Percentiles rank a stretch among this genome's conserved stretches.
These are phyloP conservation scores for Hedya salicella DNA, from an alignment of 2,888 invertebrate genomes.

Conservation along the genomic window DNA sequence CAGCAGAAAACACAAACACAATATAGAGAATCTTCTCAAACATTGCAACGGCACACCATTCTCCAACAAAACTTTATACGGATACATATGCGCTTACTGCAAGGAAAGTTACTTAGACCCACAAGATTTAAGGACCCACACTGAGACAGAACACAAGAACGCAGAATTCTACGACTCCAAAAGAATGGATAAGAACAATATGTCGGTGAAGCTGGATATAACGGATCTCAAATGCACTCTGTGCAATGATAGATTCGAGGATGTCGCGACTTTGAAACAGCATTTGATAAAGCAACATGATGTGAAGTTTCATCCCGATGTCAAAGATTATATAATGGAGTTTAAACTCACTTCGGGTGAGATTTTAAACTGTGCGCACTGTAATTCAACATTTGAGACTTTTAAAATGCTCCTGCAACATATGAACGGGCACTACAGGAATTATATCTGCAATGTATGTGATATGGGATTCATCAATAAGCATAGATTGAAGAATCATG, in stretches of 20 bases:
- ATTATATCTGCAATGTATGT: conserved; percentile 73
- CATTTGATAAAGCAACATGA: conserved; percentile 67
- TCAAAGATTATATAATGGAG: conserved; percentile 70
- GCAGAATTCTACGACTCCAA: conserved; percentile 60
- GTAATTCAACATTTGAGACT: conserved; percentile 70
- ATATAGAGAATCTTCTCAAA: conserved; percentile 68
- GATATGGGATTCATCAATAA: conserved; percentile 74
- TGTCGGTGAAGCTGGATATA: conserved; percentile 75
- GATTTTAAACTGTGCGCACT: conserved; percentile 68
- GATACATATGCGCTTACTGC: conserved; percentile 71
- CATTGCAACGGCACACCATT: conserved; percentile 77
- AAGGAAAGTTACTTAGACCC: conserved; percentile 60
- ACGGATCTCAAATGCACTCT: conserved; percentile 68
- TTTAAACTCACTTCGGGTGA: conserved; percentile 67
- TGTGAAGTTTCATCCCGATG: conserved; percentile 67
- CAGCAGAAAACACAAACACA: conserved; percentile 64
- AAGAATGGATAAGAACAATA: conserved; percentile 65
- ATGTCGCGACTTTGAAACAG: conserved; percentile 61
- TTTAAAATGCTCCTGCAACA: conserved; percentile 76
- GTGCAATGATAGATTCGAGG: conserved; percentile 56
- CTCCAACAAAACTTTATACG: conserved; percentile 67
- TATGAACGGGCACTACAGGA: conserved; percentile 77
- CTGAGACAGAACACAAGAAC: conserved; percentile 55
- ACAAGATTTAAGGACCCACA: conserved; percentile 59
- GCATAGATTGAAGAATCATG: conserved; percentile 69